Evolutionary conservation across 2,113 vertebrate species (phyloP), one percentile per base, ranked within the genome.

Genomic region (Benitochromis conjunctus): DNA sequence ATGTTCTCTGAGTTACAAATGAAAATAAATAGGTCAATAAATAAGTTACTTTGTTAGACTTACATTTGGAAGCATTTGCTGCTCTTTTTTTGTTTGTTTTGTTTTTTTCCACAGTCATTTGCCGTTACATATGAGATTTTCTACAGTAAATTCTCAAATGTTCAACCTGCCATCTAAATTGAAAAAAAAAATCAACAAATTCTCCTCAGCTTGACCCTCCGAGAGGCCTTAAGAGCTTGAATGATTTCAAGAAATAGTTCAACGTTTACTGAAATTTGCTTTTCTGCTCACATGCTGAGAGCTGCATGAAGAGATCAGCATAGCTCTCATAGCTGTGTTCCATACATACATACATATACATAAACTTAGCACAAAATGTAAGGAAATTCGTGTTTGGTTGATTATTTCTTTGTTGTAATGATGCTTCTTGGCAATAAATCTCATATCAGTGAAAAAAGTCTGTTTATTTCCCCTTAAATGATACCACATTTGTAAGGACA

Each of bases 11-110:
- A 90, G 90, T 79, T 93, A 94, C 56, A 92, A 91, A 91, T 46
- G 55, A 91, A 92, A 94, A 93, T 91, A 95, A 95, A 95, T 95
- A 94, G 90, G 77, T 95, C 81, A 94, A 94, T 94, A 94, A 93
- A 95, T 91, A 95, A 92, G 92, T 85, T 82, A 74, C 79, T 14
- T 79, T 80, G 64, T 56, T 62, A 84, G 74, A 81, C 57, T 64
- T 82, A 80, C 56, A 85, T 46, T 90, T 86, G 80, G 81, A 91
- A 91, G 79, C 84, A 79, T 90, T 90, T 86, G 55, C 82, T 90
- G 71, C 51, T 38, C 18, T 82, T 38, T 81, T 6, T 74, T 71
- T 6, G 3, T 7, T 66, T 14, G 4, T 41, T 41, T 69, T 24
- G 6, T 69, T 66, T 85, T 54, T 51, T 31, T 31, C 69, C 85